These are phyloP conservation scores for Euplagia quadripunctaria DNA, from an alignment of 2,888 invertebrate genomes.

Conservation along the genomic window DNA sequence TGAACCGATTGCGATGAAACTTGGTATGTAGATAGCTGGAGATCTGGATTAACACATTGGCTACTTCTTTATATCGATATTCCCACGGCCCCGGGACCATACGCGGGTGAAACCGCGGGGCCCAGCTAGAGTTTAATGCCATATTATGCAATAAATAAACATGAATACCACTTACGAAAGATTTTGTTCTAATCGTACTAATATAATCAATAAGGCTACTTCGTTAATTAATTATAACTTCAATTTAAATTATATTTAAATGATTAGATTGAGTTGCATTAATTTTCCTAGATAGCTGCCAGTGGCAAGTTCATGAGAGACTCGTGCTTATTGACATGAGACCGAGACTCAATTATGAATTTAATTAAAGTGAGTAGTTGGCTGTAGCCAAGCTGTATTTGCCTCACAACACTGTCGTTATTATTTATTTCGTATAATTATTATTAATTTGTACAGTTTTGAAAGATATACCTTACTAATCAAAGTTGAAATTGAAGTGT, in stretches of 20 bases:
- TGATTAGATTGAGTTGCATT: not conserved
- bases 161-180: too few relatives aligned
- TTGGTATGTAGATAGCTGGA: too few relatives aligned
- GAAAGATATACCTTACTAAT: not conserved
- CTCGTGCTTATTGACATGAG: slow-evolving; percentile 4
- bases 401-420: not conserved
- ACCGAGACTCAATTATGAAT: not conserved
- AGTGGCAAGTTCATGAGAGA: not conserved
- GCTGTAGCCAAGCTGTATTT: not conserved
- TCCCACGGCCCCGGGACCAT: too few relatives aligned
- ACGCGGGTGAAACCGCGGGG: too few relatives aligned
- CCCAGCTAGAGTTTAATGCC: too few relatives aligned
- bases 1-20: too few relatives aligned
- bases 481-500: not conserved
- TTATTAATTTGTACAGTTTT: not conserved
- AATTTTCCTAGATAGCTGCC: not conserved
- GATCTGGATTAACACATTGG: too few relatives aligned
- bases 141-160: too few relatives aligned
- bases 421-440: slow-evolving; percentile 28
- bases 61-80: too few relatives aligned
- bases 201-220: not conserved
- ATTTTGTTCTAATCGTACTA: too few relatives aligned
- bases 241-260: not conserved
- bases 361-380: slow-evolving; percentile 9
- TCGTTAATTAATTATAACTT: too few relatives aligned